phyloP scores from a whole-genome alignment of 2,797 vertebrate species.

The Syndactyla subalaris region DNA sequence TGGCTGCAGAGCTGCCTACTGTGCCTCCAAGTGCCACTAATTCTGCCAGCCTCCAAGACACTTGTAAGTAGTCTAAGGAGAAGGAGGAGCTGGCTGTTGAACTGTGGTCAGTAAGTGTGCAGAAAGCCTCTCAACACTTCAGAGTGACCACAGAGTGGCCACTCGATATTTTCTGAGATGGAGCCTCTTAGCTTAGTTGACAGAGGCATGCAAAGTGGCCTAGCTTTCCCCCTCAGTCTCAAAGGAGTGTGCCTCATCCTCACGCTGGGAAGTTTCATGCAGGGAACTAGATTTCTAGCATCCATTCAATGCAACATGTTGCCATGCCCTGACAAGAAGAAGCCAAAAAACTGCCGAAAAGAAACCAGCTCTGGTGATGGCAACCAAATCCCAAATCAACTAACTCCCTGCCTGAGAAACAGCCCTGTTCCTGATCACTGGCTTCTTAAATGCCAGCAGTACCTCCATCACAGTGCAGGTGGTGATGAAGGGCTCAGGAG shows the following conservation, averaged over 20 bases:
- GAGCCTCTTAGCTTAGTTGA: background rate
- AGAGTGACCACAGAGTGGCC: background rate
- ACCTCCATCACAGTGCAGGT: background rate
- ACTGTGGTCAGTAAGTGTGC: background rate
- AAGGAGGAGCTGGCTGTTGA: background rate
- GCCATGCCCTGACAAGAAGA: fast-evolving
- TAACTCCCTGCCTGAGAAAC: background rate
- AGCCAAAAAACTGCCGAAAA: background rate
- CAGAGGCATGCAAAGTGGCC: background rate
- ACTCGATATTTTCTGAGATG: background rate
- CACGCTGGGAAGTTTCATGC: background rate
- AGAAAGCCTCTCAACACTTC: background rate
- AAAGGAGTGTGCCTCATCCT: background rate
- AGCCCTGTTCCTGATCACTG: background rate
- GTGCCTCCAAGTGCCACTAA: slow-evolving; percentile 17
- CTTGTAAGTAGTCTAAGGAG: slow-evolving; percentile 40
- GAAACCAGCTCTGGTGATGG: background rate
- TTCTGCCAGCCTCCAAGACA: background rate
- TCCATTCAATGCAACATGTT: background rate
- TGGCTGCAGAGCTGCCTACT: background rate
- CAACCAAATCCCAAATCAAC: background rate
- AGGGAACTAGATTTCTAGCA: background rate
- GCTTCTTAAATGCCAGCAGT: background rate
- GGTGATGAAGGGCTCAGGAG: background rate
- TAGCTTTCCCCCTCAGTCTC: background rate